These are phyloP conservation scores for Drosophila murphyi DNA, from an alignment of 1,140 invertebrate genomes.

Conservation along the genomic window DNA sequence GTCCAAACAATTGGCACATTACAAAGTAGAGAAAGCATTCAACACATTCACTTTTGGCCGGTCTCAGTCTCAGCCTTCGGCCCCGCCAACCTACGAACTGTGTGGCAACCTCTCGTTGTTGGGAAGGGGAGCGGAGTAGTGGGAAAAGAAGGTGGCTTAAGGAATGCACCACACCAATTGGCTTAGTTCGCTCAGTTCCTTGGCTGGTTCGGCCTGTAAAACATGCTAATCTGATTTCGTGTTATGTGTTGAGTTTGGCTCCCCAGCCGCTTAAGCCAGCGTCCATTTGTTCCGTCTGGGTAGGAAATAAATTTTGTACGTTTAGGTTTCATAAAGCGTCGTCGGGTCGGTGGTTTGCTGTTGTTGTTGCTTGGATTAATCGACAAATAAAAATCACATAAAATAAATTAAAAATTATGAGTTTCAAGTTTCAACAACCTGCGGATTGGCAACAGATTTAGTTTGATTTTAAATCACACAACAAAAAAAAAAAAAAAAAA, in stretches of 20 bases:
- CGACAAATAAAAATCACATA: constrained; percentile 83
- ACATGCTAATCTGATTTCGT: constrained; percentile 83
- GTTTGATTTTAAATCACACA: constrained; percentile 75
- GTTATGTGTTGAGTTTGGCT: constrained; percentile 74
- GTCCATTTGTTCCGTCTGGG: constrained; percentile 26
- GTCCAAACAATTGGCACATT: constrained; percentile 77
- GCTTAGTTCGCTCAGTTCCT: constrained; percentile 68
- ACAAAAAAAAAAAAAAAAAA: background rate
- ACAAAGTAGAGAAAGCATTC: constrained; percentile 79
- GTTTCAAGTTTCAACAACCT: constrained; percentile 81
- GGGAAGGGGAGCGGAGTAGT: background rate
- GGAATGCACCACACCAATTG: constrained; percentile 60
- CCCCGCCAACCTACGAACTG: constrained; percentile 18
- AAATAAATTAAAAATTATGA: constrained; percentile 84
- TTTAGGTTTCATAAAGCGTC: constrained; percentile 82
- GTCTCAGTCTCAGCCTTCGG: constrained; percentile 4
- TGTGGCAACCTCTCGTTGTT: background rate
- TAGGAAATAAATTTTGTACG: constrained; percentile 80
- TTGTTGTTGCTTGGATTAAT: constrained; percentile 66
- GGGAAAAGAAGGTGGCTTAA: background rate
- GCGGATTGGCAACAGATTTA: constrained; percentile 77
- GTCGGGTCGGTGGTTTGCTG: constrained; percentile 36
- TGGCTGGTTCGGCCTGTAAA: constrained; percentile 72
- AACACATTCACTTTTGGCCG: constrained; percentile 76
- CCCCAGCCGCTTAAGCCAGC: constrained; percentile 1